Evolutionary conservation across 2,888 invertebrate genomes (phyloP), one percentile per base, ranked within the genome.

Genomic region (Heliothis peltigera): DNA sequence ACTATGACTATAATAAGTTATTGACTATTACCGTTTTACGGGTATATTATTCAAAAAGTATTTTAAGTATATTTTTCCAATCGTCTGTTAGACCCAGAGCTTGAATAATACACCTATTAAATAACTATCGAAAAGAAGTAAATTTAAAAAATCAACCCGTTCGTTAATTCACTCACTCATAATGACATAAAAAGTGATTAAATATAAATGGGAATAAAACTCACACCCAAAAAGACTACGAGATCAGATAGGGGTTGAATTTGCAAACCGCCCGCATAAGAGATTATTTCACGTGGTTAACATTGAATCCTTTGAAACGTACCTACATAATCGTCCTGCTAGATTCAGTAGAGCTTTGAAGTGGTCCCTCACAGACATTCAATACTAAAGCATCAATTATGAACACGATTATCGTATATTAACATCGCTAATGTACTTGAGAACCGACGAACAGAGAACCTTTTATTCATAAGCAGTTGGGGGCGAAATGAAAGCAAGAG

Each of bases 341-440:
- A 75, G 62, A 78, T 77, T 72, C 62, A 71, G 70, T 68, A 17
- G 44, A 64, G 58, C 75, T 82, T 77, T 77, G 79, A 79, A 81
- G 80, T 82, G 70, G 70, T 64, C 70, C 65, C 68, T 77, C 79
- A 61, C 64, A 84, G 77, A 83, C 83, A 86, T 86, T 87, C 81
- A 85, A 86, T 83, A 81, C 81, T 83, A 82, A 83, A 81, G 85
- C 83, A 90, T 91, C 91, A 89, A 91, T 92, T 90, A 90, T 88
- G 86, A 84, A 84, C 87, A 83, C 84, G 87, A 86, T 86, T 89
- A 91, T 91, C 89, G 88, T 84, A 84, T 91, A 92, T 92, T 92
- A 91, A 89, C 90, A 89, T 92, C 89, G 86, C 84, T 92, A 92
- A 92, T 92, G 90, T 91, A 84, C 89, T 88, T 71, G 81, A 87